Conservation (phyloP, 2,113 vertebrate genomes). For the Paratilapia polleni region DNA sequence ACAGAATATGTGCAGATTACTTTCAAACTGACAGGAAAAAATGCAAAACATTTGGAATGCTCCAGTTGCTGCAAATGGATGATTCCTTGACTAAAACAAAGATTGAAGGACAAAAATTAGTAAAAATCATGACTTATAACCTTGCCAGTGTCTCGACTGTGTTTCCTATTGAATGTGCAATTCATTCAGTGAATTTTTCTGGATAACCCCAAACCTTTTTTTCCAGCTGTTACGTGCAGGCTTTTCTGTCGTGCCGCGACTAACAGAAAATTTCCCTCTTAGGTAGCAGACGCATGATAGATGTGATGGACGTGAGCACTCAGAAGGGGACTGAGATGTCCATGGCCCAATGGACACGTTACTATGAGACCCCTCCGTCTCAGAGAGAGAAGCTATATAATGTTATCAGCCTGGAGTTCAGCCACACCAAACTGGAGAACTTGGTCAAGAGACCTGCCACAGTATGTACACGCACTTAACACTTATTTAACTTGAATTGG, state of each 20-base stretch:
- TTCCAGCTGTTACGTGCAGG: background rate
- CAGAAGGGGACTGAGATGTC: slow-evolving; percentile 99
- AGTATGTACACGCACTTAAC: slow-evolving; percentile 14
- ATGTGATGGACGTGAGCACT: slow-evolving; percentile 98
- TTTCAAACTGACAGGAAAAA: too few species aligned
- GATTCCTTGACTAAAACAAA: too few species aligned
- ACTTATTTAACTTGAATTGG: background rate
- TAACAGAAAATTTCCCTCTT: background rate
- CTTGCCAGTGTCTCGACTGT: background rate
- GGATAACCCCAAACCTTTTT: rapidly evolving
- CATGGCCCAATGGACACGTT: slow-evolving; percentile 97
- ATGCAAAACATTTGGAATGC: too few species aligned
- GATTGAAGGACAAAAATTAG: too few species aligned
- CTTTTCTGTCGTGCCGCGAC: background rate
- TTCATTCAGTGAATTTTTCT: background rate
- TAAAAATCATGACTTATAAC: background rate
- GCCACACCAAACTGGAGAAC: slow-evolving; percentile 95
- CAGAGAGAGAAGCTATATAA: slow-evolving; percentile 97
- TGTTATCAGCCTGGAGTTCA: slow-evolving; percentile 98
- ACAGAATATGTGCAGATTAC: too few species aligned
- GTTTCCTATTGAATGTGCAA: background rate
- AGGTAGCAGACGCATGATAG: slow-evolving; percentile 96
- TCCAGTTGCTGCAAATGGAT: too few species aligned
- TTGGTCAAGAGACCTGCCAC: slow-evolving; percentile 88
- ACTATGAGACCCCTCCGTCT: slow-evolving; percentile 91